A percentile compares a stretch with the other conserved stretches of the same genome.
These are phyloP conservation scores for Bursaphelenchus mucronatus DNA, from an alignment of 1,140 invertebrate species.

Conservation along the genomic window DNA sequence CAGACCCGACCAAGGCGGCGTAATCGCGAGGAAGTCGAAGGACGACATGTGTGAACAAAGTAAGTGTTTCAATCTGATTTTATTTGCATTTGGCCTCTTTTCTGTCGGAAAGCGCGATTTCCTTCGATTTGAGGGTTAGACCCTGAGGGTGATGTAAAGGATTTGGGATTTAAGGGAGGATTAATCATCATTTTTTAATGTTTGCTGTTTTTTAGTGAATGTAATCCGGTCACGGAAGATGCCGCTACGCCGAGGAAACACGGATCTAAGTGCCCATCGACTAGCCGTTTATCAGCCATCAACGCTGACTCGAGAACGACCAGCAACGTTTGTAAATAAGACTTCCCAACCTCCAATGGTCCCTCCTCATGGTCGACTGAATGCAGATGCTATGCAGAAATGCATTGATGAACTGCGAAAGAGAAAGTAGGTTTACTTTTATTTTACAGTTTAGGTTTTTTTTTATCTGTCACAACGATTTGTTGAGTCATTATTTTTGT, in stretches of 20 bases:
- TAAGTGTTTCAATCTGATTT: background rate
- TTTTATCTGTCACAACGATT: background rate
- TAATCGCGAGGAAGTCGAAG: slow-evolving; percentile 10
- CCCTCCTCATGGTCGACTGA: slow-evolving; percentile 32
- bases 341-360: slow-evolving; percentile 19
- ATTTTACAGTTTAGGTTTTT: slow-evolving; percentile 3
- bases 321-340: slow-evolving; percentile 14
- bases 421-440: slow-evolving; percentile 35
- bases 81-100: too few relatives aligned
- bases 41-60: slow-evolving; percentile 16
- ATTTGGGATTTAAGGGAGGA: slow-evolving; percentile 1
- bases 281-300: slow-evolving; percentile 10
- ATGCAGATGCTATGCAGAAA: slow-evolving; percentile 32
- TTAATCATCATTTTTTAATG: slow-evolving; percentile 1
- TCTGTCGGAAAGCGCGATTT: background rate
- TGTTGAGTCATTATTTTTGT: background rate
- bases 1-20: background rate
- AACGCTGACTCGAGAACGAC: slow-evolving; percentile 9
- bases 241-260: slow-evolving; percentile 33
- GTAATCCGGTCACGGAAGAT: slow-evolving; percentile 25
- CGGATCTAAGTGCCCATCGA: slow-evolving; percentile 25
- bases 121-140: background rate
- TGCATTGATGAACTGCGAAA: slow-evolving; percentile 44
- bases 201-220: slow-evolving; percentile 33
- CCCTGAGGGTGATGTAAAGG: background rate